These are phyloP conservation scores for Ctenodactylus gundi DNA, from an alignment of 2,113 vertebrate genomes.

Conservation along the genomic window DNA sequence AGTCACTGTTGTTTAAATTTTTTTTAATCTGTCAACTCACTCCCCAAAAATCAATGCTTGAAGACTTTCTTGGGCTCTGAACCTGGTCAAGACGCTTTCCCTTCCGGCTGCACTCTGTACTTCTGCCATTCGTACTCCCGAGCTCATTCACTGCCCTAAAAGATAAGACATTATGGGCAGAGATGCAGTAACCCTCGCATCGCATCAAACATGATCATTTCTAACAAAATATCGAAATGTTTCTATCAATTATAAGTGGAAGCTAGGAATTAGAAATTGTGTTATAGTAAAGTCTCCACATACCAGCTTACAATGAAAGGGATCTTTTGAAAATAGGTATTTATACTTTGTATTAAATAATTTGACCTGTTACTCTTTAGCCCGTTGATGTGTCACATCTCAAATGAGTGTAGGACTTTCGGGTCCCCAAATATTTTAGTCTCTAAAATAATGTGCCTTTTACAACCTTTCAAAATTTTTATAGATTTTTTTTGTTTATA, in stretches of 20 bases:
- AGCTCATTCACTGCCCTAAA: neutral
- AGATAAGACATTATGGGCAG: neutral
- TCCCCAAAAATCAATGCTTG: neutral
- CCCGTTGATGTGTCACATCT: neutral
- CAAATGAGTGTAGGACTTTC: neutral
- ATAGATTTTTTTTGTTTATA: slow-evolving; percentile 48
- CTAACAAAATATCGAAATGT: slow-evolving; percentile 30
- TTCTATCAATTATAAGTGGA: neutral
- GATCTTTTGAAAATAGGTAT: slow-evolving; percentile 29
- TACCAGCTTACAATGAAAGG: slow-evolving; percentile 45
- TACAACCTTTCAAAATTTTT: slow-evolving; percentile 52
- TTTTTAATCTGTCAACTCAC: no score
- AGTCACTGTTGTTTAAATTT: neutral
- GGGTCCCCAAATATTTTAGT: slow-evolving; percentile 35
- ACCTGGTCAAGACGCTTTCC: neutral
- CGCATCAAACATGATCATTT: neutral
- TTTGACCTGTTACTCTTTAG: slow-evolving; percentile 9
- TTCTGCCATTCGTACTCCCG: neutral
- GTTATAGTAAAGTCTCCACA: neutral
- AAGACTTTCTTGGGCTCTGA: neutral
- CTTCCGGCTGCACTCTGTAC: neutral
- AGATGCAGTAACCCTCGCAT: neutral
- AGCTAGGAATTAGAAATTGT: slow-evolving; percentile 7
- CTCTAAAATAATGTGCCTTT: slow-evolving; percentile 28
- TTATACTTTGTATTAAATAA: slow-evolving; percentile 25